Evolutionary conservation across 2,888 invertebrate species (phyloP).

Genomic region (Cataglyphis rosenhaueri): DNA sequence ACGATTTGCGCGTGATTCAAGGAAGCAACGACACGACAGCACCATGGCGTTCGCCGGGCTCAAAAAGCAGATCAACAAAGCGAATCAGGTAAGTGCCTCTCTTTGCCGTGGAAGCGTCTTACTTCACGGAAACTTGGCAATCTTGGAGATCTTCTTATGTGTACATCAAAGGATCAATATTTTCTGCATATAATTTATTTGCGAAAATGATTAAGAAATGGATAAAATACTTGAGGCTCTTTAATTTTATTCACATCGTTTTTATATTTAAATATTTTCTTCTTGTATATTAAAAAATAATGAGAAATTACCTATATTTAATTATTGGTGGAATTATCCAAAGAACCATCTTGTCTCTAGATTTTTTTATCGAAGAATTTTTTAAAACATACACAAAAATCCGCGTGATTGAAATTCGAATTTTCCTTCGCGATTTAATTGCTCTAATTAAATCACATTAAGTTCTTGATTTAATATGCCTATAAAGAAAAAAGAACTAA

Average conservation of each 20-base stretch:
- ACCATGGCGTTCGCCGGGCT: slow-evolving; percentile 99
- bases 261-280: neutral
- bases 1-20: slow-evolving; percentile 18
- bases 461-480: slow-evolving; percentile 12
- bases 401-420: neutral
- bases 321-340: neutral
- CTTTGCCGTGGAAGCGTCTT: neutral
- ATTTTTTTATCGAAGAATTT: neutral
- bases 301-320: neutral
- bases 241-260: neutral
- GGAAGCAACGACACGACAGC: slow-evolving; percentile 56
- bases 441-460: neutral
- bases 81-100: slow-evolving; percentile 94
- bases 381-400: neutral
- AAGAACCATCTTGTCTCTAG: neutral
- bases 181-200: neutral
- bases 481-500: neutral
- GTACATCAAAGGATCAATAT: neutral
- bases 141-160: neutral
- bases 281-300: neutral
- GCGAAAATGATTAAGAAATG: neutral
- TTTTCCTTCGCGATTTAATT: neutral
- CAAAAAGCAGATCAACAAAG: slow-evolving; percentile 99
- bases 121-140: neutral
- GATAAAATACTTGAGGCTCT: neutral